These are phyloP conservation scores for Teleiodes luculella DNA, from an alignment of 2,888 invertebrate species.

Conservation along the genomic window DNA sequence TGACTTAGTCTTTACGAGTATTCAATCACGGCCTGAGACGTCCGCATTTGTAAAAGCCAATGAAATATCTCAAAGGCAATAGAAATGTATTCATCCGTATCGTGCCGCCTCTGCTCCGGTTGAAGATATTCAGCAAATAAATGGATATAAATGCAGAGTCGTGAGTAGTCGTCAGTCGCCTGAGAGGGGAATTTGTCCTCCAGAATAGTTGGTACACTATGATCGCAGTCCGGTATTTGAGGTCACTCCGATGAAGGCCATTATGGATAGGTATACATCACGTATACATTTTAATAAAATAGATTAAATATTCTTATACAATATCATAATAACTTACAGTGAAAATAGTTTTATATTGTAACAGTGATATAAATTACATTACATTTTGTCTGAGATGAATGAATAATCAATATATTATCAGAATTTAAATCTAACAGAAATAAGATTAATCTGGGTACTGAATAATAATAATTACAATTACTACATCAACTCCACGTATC, in stretches of 20 bases:
- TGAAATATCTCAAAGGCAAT: slow-evolving; percentile 54
- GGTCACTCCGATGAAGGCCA: slow-evolving; percentile 10
- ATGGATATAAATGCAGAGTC: slow-evolving; percentile 51
- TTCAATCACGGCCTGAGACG: slow-evolving; percentile 39
- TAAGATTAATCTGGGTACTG: no score
- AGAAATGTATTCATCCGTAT: slow-evolving; percentile 44
- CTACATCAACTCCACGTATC: no score
- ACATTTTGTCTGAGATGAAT: no score
- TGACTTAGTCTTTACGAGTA: slow-evolving; percentile 26
- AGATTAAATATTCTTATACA: no score
- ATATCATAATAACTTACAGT: not conserved
- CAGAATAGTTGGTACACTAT: slow-evolving; percentile 12
- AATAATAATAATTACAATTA: no score
- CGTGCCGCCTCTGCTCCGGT: slow-evolving; percentile 37
- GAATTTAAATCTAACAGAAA: no score
- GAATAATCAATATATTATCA: no score
- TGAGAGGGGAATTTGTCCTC: slow-evolving; percentile 31
- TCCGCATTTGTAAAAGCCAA: slow-evolving; percentile 52
- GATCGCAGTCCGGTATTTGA: slow-evolving; percentile 2
- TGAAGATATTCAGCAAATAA: slow-evolving; percentile 46
- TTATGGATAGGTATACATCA: no score
- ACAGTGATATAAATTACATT: no score
- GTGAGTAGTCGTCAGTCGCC: slow-evolving; percentile 27
- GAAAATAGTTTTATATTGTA: no score
- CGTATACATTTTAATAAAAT: no score